A percentile compares a stretch with the other conserved stretches of the same genome.
Evolutionary conservation across 2,113 vertebrate species (phyloP).

Genomic region (Bujurquina vittata): DNA sequence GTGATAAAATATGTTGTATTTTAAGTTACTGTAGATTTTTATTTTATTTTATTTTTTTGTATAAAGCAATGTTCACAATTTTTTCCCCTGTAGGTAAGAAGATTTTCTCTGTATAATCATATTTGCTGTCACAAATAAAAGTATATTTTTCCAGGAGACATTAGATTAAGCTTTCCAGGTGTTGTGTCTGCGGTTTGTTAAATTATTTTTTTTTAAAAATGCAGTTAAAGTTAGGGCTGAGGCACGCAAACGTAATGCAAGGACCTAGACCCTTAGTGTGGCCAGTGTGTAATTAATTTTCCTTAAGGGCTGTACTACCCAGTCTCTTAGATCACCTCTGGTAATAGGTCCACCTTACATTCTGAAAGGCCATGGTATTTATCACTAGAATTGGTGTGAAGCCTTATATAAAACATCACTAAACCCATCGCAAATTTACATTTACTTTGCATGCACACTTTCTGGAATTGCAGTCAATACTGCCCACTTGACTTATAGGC

Average conservation of each 20-base stretch:
- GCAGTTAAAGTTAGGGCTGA: conserved; percentile 26
- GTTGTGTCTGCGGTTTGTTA: conserved; percentile 21
- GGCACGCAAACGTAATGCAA: neutral
- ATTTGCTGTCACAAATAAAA: neutral
- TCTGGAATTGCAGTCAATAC: neutral
- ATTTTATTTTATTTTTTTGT: too few species aligned
- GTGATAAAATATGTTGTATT: too few species aligned
- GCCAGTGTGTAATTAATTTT: conserved; percentile 52
- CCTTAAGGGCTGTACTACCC: conserved; percentile 42
- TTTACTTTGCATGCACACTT: conserved; percentile 1
- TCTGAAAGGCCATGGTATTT: conserved; percentile 7
- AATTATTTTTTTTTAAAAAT: conserved; percentile 7
- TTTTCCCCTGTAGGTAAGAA: neutral
- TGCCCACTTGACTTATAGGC: conserved; percentile 20
- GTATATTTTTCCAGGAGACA: neutral
- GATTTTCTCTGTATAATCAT: neutral
- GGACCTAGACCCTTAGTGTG: conserved; percentile 28
- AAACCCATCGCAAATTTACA: conserved; percentile 30
- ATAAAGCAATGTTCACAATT: neutral
- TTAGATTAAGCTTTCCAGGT: neutral
- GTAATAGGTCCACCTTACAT: conserved; percentile 38
- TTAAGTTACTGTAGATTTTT: too few species aligned
- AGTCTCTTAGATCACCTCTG: conserved; percentile 20
- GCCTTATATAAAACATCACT: neutral
- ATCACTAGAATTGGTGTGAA: neutral